Evolutionary conservation across 2,888 invertebrate species (phyloP), one percentile per base, ranked within the genome.

Genomic region (Odontocerum albicorne): DNA sequence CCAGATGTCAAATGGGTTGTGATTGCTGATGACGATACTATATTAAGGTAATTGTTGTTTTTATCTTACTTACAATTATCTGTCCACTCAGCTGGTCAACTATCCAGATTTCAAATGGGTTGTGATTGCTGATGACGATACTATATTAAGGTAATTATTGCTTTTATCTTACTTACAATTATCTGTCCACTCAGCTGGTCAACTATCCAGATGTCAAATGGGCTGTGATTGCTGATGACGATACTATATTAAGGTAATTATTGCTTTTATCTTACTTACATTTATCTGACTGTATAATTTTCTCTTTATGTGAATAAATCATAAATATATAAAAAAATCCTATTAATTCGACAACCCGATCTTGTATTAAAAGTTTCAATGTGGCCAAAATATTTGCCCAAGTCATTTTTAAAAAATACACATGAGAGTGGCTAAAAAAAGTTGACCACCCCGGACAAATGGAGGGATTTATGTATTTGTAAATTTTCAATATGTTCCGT

Each of bases 11-110:
- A 85, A 63, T 96, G 95, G 95, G 77, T 96, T 60, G 81, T 92
- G 52, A 75, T 97, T 33, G 87, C 87, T 10, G 97, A 97, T 71
- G 97, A 97, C 71, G 97, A 97, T 69, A 96, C 96, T n/a, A 85
- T 96, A 63, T 72, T 96, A 27, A 92, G 93, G 94, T 93, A 72
- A 65, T 57, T 60, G 32, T 32, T 36, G 13, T 22, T 47, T 20
- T 12, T 31, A 44, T 16, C n/a, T n/a, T n/a, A n/a, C n/a, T n/a
- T n/a, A n/a, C n/a, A 73, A 77, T 61, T 74, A 81, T 62, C 79
- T 83, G 16, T 66, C 80, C 15, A 68, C 70, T n/a, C 67, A 70
- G 42, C 62, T 72, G 0, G 63, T 67, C 38, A 67, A 70, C 10
- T 66, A 69, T 66, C 68, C 73, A 0, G 65, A 70, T 3, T 72